Percentiles rank a stretch among this genome's conserved stretches.
phyloP scores from a whole-genome alignment of 2,888 invertebrate genomes.

The Hedychridium roseum region DNA sequence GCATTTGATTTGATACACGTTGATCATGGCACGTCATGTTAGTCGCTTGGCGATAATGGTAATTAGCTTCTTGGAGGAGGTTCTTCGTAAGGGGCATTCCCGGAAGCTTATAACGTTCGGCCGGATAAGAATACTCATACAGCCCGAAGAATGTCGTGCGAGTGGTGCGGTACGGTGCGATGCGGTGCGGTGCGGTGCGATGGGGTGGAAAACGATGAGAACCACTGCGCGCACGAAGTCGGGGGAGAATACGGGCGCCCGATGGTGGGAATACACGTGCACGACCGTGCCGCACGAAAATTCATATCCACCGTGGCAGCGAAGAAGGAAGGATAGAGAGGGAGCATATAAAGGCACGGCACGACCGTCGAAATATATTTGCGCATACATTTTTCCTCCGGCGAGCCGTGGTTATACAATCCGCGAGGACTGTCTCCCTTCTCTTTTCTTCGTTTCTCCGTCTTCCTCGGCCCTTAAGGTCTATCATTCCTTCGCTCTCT shows the following conservation, averaged over 20 bases:
- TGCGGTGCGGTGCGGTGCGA: background rate
- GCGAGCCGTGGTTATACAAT: slow-evolving; percentile 38
- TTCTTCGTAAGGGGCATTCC: no score
- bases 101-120: no score
- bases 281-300: slow-evolving; percentile 41
- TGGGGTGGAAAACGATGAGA: slow-evolving; percentile 19
- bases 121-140: background rate
- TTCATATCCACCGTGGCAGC: slow-evolving; percentile 44
- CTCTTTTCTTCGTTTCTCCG: no score
- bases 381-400: slow-evolving; percentile 41
- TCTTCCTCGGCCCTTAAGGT: no score
- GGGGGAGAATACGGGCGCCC: slow-evolving; percentile 35
- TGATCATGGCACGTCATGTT: no score
- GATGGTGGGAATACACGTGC: slow-evolving; percentile 45
- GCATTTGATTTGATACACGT: no score
- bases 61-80: no score
- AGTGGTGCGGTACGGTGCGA: background rate
- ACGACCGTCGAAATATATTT: slow-evolving; percentile 43
- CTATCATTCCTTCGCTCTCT: slow-evolving; percentile 1
- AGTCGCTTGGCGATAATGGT: no score
- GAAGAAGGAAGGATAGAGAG: no score
- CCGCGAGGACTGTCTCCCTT: slow-evolving; percentile 22
- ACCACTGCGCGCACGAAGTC: slow-evolving; percentile 28
- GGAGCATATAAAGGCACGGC: slow-evolving; percentile 40
- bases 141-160: background rate